Conservation (phyloP, 2,797 vertebrate genomes). For the Labroides dimidiatus region DNA sequence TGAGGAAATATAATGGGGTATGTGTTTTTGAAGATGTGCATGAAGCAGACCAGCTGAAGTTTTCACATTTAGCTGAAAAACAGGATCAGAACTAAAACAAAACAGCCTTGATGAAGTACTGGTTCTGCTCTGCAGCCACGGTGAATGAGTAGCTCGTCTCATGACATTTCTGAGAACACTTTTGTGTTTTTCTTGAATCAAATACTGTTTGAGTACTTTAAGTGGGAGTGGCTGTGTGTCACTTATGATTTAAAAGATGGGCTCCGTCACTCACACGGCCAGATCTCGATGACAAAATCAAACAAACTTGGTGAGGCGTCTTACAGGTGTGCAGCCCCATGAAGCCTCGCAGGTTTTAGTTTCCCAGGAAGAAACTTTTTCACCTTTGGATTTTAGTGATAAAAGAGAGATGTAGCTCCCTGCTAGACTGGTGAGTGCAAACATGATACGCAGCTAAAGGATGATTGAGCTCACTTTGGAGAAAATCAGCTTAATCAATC, state of each 20-base stretch:
- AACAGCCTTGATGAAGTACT: not conserved
- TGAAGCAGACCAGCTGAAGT: not conserved
- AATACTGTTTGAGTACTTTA: too few relatives aligned
- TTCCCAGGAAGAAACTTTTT: not conserved
- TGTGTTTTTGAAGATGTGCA: not conserved
- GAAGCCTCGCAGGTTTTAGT: not conserved
- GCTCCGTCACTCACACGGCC: not conserved
- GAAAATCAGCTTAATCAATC: too few relatives aligned
- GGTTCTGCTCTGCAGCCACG: not conserved
- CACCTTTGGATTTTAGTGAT: not conserved
- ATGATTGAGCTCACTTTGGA: not conserved
- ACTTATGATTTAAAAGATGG: constrained; percentile 5
- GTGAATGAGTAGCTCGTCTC: constrained; percentile 32
- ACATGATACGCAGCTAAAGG: not conserved
- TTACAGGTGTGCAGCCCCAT: not conserved
- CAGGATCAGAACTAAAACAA: not conserved
- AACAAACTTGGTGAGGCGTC: not conserved
- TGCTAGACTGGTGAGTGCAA: constrained; percentile 14
- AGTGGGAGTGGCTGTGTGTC: constrained; percentile 9
- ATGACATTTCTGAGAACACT: constrained; percentile 19
- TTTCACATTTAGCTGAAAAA: constrained; percentile 6
- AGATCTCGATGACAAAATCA: not conserved
- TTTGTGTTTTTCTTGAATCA: not conserved
- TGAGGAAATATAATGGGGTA: not conserved
- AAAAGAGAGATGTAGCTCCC: not conserved